Evolutionary conservation across 2,113 vertebrate genomes (phyloP).

Genomic region (Ailuropoda melanoleuca): DNA sequence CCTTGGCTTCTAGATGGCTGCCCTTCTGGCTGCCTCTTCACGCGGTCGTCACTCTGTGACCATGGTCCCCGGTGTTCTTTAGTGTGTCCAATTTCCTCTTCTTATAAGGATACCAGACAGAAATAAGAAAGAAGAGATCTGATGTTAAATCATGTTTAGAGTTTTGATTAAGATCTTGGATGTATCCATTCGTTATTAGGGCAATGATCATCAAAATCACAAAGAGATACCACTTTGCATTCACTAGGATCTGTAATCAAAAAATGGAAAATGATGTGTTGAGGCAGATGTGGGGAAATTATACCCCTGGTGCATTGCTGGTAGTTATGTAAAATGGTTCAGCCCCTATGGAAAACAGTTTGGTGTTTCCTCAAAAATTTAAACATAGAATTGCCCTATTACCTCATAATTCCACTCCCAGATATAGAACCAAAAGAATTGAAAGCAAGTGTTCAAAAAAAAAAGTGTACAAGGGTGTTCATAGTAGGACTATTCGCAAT

Average conservation of each 20-base stretch:
- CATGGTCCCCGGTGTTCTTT: neutral
- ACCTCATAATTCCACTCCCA: neutral
- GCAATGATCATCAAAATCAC: neutral
- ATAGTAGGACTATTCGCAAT: neutral
- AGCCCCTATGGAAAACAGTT: neutral
- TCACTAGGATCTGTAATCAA: neutral
- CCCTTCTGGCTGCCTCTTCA: neutral
- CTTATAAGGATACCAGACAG: neutral
- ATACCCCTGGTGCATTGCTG: neutral
- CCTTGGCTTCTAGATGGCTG: accelerated
- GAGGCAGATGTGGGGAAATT: neutral
- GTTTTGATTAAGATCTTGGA: neutral
- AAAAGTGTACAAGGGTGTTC: neutral
- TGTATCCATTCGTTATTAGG: neutral
- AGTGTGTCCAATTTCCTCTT: neutral
- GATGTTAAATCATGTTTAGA: neutral
- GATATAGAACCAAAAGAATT: neutral
- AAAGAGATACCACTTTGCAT: neutral
- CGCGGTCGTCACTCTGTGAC: neutral
- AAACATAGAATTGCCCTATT: neutral
- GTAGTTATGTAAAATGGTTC: neutral
- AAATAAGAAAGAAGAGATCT: neutral
- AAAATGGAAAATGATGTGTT: neutral
- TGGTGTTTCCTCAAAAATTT: neutral
- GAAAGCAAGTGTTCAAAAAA: neutral